Conservation (phyloP, 2,113 vertebrate genomes). For the Nothobranchius furzeri region DNA sequence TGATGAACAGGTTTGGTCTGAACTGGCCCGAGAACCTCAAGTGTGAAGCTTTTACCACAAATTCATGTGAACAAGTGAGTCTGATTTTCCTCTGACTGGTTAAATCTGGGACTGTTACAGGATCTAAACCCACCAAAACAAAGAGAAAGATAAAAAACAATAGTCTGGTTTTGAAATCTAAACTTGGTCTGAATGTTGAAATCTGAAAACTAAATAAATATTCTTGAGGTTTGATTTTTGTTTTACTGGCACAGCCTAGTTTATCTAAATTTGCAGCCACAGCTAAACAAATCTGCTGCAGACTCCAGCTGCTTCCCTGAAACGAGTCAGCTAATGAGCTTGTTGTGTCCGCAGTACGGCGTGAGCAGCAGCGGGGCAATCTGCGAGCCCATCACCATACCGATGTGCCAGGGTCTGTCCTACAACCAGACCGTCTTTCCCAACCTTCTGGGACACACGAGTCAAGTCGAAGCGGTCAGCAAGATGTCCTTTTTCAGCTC, state of each 20-base stretch:
- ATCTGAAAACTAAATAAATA: neutral
- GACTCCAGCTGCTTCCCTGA: neutral
- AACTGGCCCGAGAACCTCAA: conserved; percentile 83
- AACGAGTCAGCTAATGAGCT: neutral
- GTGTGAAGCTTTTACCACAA: conserved; percentile 81
- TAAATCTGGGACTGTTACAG: neutral
- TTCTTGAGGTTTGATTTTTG: fast-evolving
- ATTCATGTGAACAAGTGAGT: neutral
- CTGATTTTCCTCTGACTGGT: neutral
- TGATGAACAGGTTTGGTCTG: conserved; percentile 85
- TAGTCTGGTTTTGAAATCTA: too few species aligned
- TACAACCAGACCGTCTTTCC: conserved; percentile 67
- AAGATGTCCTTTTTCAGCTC: conserved; percentile 70
- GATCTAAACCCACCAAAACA: neutral
- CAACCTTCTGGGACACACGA: conserved; percentile 64
- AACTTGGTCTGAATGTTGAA: too few species aligned
- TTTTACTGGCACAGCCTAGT: neutral
- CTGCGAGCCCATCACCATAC: conserved; percentile 69
- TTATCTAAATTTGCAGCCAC: neutral
- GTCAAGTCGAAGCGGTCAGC: conserved; percentile 51
- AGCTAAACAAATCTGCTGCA: neutral
- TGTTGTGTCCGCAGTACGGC: conserved; percentile 46
- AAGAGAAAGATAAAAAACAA: too few species aligned
- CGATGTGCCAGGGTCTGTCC: conserved; percentile 60
- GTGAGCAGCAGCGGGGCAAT: conserved; percentile 45